A percentile compares a stretch with the other conserved stretches of the same genome.
These are phyloP conservation scores for Dicaeum eximium DNA, from an alignment of 2,113 vertebrate species.

Conservation along the genomic window DNA sequence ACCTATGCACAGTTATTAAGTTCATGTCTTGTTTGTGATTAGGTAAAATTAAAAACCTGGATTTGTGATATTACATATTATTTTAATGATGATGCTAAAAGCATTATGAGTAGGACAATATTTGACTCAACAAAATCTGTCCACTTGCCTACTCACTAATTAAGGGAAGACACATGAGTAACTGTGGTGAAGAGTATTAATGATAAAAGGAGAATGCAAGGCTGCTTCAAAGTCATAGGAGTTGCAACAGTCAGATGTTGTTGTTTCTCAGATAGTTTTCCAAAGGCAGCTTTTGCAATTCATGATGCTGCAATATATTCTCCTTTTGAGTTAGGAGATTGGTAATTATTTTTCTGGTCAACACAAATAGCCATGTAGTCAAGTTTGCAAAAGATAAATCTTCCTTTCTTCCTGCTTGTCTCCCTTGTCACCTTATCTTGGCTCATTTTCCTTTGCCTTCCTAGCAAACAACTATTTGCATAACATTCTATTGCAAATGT, in stretches of 20 bases:
- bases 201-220: not conserved
- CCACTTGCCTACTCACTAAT: not conserved
- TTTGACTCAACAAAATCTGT: not conserved
- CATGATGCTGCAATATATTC: not conserved
- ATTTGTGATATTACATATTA: not conserved
- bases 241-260: not conserved
- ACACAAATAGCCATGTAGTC: not conserved
- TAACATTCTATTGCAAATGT: not conserved
- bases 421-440: not conserved
- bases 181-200: not conserved
- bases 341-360: constrained; percentile 7
- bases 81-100: not conserved
- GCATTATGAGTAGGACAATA: not conserved
- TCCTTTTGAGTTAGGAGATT: not conserved
- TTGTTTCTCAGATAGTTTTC: not conserved
- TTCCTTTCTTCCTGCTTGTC: not conserved
- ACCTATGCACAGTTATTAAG: not conserved
- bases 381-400: not conserved
- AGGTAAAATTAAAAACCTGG: not conserved
- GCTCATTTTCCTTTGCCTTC: not conserved
- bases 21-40: not conserved
- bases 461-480: not conserved
- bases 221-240: not conserved
- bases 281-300: not conserved
- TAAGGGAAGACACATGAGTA: not conserved